Evolutionary conservation across 2,888 invertebrate genomes (phyloP), one percentile per base, ranked within the genome.

Genomic region (Buathra laborator): DNA sequence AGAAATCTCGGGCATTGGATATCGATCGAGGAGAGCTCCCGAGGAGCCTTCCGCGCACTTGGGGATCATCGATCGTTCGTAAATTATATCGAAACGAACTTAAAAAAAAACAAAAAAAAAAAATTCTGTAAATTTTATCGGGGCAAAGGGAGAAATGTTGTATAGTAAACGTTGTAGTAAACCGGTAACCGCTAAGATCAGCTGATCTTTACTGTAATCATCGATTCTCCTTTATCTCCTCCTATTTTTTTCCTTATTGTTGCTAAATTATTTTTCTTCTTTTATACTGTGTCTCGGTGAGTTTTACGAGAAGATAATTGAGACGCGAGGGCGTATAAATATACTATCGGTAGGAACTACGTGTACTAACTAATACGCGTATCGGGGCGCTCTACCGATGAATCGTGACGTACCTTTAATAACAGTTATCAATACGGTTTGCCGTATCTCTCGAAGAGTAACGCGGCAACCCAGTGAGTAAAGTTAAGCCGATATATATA

Each of bases 351-450:
- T 19, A 66, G 75, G 48, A 24, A 64, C 29, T 64, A 48, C 62
- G 64, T 37, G 48, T 44, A 56, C 56, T 12, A 24, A 62, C 74
- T 74, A 62, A 74, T 74, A 29, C 74, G 66, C 76, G 76, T 43
- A 74, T 29, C 70, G 51, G 46, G 59, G 74, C 14, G 59, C 62
- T 59, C 59, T 48, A 59, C 48, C 67, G 68, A 66, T 29, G 64
- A 56, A 70, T 78, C 68, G 77, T 75, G 62, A 62, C 82, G 76
- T 37, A 64, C 76, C 66, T 71, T 81, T 77, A 77, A 72, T 84
- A 84, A 84, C 84, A 67, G 84, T 84, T 77, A 84, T 84, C 81
- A 70, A 75, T 64, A 29, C 77, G 81, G 76, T 62, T 67, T 29
- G 59, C 74, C 46, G 46, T 44, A 59, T 59, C 29, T 51, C 70